A percentile compares a stretch with the other conserved stretches of the same genome.
These are phyloP conservation scores for Prionace glauca DNA, from an alignment of 2,797 vertebrate genomes.

Conservation along the genomic window DNA sequence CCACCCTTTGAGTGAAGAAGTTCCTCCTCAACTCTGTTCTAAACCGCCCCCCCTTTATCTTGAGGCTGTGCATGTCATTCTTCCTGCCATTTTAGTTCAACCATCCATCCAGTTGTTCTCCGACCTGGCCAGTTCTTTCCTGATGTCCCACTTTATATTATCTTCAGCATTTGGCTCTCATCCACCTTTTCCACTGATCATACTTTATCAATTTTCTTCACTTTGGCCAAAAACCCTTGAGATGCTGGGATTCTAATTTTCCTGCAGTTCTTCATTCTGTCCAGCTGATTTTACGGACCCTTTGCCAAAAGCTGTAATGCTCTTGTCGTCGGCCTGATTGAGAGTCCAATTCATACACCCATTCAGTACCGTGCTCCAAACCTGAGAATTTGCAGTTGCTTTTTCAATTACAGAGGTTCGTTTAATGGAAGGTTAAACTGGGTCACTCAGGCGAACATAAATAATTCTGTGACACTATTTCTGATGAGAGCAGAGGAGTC, in stretches of 20 bases:
- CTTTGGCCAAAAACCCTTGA: no score
- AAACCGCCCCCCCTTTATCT: no score
- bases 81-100: neutral
- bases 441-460: neutral
- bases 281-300: neutral
- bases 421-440: neutral
- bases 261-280: neutral
- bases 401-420: neutral
- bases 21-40: no score
- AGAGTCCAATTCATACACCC: neutral
- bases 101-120: no score
- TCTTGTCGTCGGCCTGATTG: neutral
- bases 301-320: neutral
- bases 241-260: no score
- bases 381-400: neutral
- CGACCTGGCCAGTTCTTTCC: no score
- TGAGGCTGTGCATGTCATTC: no score
- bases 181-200: no score
- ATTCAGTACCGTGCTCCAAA: neutral
- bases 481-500: neutral
- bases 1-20: no score
- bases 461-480: neutral
- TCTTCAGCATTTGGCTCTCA: no score
- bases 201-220: no score
- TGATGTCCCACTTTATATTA: no score